phyloP scores from a whole-genome alignment of 2,797 vertebrate genomes.

The Coilia nasus region DNA sequence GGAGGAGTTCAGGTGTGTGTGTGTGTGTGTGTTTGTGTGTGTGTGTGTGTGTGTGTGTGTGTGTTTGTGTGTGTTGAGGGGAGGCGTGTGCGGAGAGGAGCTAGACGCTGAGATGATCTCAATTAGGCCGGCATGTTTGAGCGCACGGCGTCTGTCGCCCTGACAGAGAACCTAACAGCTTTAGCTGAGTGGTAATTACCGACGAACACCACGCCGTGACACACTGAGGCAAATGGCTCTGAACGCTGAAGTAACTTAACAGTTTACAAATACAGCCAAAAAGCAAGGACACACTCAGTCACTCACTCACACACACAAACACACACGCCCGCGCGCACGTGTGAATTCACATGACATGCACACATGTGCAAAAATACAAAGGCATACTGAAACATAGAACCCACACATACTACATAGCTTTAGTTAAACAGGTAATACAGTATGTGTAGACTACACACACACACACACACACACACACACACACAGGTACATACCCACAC shows the following conservation, averaged over 20 bases:
- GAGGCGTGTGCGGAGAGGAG: background rate
- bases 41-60: background rate
- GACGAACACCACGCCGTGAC: slow-evolving; percentile 36
- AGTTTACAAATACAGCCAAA: too few species aligned
- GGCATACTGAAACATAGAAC: too few species aligned
- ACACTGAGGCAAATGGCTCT: slow-evolving; percentile 20
- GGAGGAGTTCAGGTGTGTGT: background rate
- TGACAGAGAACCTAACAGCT: slow-evolving; percentile 35
- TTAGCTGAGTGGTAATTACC: slow-evolving; percentile 47
- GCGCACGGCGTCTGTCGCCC: background rate
- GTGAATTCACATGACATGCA: too few species aligned
- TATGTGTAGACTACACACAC: background rate
- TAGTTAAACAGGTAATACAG: too few species aligned
- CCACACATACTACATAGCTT: too few species aligned
- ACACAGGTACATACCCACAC: background rate
- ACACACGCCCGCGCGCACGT: too few species aligned
- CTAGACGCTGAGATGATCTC: background rate
- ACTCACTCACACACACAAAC: too few species aligned
- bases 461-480: background rate
- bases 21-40: background rate
- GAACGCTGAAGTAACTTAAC: background rate
- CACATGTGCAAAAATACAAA: too few species aligned
- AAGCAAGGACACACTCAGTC: too few species aligned
- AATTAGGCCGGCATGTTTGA: background rate
- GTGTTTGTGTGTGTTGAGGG: background rate